phyloP scores from a whole-genome alignment of 2,888 invertebrate genomes.

The Oxycera nigricornis region DNA sequence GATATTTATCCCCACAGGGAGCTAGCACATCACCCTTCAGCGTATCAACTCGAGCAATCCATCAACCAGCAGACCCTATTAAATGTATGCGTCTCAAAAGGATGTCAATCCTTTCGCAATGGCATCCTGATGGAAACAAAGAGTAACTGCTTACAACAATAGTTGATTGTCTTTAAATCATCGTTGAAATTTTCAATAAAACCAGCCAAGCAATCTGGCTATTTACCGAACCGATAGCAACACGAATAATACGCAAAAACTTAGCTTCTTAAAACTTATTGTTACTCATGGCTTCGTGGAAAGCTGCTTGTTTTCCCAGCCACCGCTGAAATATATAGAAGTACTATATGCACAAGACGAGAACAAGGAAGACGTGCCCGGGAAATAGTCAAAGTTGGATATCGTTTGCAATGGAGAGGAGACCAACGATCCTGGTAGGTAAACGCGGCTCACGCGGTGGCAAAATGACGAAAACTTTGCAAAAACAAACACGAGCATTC shows the following conservation, averaged over 20 bases:
- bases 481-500: no score
- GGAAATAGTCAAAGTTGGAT: no score
- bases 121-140: background rate
- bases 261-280: background rate
- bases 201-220: background rate
- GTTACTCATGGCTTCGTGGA: background rate
- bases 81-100: background rate
- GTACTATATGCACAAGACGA: no score
- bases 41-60: background rate
- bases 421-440: no score
- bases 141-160: background rate
- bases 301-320: background rate
- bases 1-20: background rate
- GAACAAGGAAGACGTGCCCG: no score
- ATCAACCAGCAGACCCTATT: background rate
- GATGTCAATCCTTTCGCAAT: background rate
- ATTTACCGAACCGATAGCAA: background rate
- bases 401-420: no score
- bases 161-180: background rate
- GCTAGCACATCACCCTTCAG: background rate
- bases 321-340: background rate
- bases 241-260: background rate
- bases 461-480: no score
- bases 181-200: conserved; percentile 2
- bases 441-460: no score